Evolutionary conservation across 2,797 vertebrate genomes (phyloP), one percentile per base, ranked within the genome.

Genomic region (Lagocephalus sceleratus): DNA sequence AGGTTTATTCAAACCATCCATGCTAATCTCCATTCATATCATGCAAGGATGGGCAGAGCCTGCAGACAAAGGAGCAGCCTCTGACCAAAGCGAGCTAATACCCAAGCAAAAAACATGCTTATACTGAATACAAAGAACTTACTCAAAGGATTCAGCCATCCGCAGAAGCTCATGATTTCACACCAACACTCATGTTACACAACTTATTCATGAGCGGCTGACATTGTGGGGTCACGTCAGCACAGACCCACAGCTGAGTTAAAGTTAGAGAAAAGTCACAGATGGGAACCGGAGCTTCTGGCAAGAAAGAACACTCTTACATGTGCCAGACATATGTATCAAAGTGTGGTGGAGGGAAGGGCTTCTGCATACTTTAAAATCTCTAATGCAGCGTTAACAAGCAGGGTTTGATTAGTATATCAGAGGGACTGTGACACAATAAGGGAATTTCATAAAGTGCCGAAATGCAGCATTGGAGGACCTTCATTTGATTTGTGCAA

Each of bases 11-110:
- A 78, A 80, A 85, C 74, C 78, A 78, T 71, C 51, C 63, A 42
- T 17, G 50, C 72, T 83, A 78, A 87, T 86, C 78, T 82, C 74
- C 62, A 87, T 84, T 86, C 80, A 83, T 75, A 82, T 84, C 81
- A 83, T 80, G 83, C 73, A 75, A 82, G 76, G 78, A 76, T 75
- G 69, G 71, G 71, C 73, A 60, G 72, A 75, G 75, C 63, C 20
- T 43, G 62, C 66, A 79, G 73, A 87, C 79, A 86, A 85, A 79
- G 56, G 63, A 21, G 47, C 48, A 21, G 76, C 75, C 73, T 76
- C 71, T 64, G 77, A 83, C 81, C 78, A 79, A 75, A 76, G 70
- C 57, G 53, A 76, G 75, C 63, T 78, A 75, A 85, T 82, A 76
- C 67, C 71, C 62, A 32, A 50, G 66, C 32, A 19, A 71, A 72